A percentile compares a stretch with the other conserved stretches of the same genome.
Evolutionary conservation across 2,888 invertebrate species (phyloP).

Genomic region (Melieria omissa): DNA sequence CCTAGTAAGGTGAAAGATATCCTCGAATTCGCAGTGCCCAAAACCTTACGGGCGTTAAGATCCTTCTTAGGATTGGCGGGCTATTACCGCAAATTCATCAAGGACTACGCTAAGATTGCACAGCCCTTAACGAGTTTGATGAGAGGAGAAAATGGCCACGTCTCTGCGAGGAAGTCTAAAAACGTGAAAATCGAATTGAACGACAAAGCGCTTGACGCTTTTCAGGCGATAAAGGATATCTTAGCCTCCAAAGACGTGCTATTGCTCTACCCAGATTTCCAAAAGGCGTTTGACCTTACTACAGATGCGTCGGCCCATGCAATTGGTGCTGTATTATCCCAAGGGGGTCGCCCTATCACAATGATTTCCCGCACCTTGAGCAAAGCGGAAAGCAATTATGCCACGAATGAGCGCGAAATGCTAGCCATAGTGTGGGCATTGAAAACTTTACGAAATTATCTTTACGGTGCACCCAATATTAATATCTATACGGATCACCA

Average conservation of each 20-base stretch:
- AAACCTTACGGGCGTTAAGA: conserved; percentile 5
- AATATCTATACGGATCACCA: no score
- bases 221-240: conserved; percentile 8
- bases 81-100: conserved; percentile 4
- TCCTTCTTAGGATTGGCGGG: not conserved
- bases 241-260: conserved; percentile 17
- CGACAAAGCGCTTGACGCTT: not conserved
- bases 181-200: not conserved
- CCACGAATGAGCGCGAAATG: no score
- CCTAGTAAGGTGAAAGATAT: conserved; percentile 17
- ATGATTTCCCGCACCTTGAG: no score
- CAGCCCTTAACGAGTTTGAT: not conserved
- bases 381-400: no score
- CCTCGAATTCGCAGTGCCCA: not conserved
- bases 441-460: no score
- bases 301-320: conserved; percentile 45
- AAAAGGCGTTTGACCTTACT: conserved; percentile 43
- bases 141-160: conserved; percentile 1
- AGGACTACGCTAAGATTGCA: conserved; percentile 1
- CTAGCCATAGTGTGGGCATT: no score
- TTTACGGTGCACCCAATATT: no score
- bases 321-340: not conserved
- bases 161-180: not conserved
- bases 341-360: no score
- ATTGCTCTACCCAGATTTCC: conserved; percentile 32